Evolutionary conservation across 2,888 invertebrate species (phyloP).

Genomic region (Conomelus anceps): DNA sequence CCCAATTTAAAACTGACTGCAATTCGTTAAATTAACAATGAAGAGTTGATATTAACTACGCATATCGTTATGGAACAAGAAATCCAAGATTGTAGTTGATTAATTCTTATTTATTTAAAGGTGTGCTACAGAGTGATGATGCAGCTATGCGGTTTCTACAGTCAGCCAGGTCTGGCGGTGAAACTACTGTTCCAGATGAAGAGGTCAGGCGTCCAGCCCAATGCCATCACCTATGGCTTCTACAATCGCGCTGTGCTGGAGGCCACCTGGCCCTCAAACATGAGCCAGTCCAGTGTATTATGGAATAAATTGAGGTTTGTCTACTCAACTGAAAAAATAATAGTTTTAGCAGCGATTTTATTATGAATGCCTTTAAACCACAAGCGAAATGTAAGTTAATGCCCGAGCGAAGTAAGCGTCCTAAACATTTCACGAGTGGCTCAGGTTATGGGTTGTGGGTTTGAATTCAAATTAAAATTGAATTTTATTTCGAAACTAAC

Average conservation of each 20-base stretch:
- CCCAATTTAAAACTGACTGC: no score
- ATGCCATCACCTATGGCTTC: conserved; percentile 95
- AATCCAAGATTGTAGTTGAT: no score
- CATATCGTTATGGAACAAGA: not conserved
- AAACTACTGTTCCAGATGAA: conserved; percentile 88
- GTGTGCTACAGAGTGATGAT: conserved; percentile 97
- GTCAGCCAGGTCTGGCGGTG: conserved; percentile 89
- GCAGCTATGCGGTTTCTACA: conserved; percentile 94
- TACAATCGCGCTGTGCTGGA: conserved; percentile 81
- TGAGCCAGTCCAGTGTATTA: conserved; percentile 71
- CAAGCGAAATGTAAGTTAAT: no score
- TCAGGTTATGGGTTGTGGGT: no score
- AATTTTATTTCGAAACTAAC: no score
- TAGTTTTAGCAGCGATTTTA: no score
- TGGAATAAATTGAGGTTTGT: conserved; percentile 81
- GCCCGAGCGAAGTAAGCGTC: no score
- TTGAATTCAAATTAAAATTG: no score
- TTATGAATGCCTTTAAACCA: not conserved
- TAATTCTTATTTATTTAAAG: conserved; percentile 40
- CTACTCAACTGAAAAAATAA: no score
- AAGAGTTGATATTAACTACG: no score
- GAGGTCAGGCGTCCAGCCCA: conserved; percentile 86
- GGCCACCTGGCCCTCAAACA: conserved; percentile 87
- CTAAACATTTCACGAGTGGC: no score
- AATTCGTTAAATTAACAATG: no score